These are phyloP conservation scores for Salpingus planirostris DNA, from an alignment of 2,888 invertebrate genomes.

Conservation along the genomic window DNA sequence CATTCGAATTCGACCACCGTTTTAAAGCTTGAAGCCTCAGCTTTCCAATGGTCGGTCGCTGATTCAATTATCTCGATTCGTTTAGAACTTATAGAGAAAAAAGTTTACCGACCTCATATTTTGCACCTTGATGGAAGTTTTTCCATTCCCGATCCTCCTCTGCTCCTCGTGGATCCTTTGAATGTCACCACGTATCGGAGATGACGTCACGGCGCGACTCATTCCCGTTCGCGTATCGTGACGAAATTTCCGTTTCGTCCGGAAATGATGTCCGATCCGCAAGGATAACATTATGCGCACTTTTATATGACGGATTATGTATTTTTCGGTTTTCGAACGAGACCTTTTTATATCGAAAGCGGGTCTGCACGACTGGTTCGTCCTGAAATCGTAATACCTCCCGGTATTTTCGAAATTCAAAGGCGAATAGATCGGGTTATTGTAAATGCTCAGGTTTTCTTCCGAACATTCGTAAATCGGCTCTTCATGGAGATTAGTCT, in stretches of 20 bases:
- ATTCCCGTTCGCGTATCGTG: background rate
- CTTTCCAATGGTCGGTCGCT: no score
- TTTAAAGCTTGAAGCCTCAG: no score
- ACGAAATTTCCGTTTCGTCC: slow-evolving; percentile 30
- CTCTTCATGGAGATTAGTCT: slow-evolving; percentile 37
- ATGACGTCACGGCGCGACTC: background rate
- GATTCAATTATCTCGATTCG: no score
- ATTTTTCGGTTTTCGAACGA: slow-evolving; percentile 44
- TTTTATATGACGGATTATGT: slow-evolving; percentile 54
- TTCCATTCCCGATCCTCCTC: slow-evolving; percentile 38
- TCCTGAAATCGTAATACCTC: slow-evolving; percentile 21
- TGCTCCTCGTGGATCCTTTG: slow-evolving; percentile 35
- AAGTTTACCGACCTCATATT: slow-evolving; percentile 43
- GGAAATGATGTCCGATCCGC: slow-evolving; percentile 47
- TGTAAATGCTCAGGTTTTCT: slow-evolving; percentile 34
- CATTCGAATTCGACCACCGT: no score
- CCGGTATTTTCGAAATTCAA: no score
- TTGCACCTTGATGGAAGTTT: slow-evolving; percentile 38
- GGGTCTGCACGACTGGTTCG: slow-evolving; percentile 14
- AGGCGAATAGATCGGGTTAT: slow-evolving; percentile 37
- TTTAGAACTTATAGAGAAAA: no score
- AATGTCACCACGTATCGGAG: slow-evolving; percentile 15
- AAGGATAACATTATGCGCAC: slow-evolving; percentile 60
- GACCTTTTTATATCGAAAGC: slow-evolving; percentile 15
- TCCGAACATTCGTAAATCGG: slow-evolving; percentile 40